Conservation (phyloP, 1,140 invertebrate genomes). For the Anadara kagoshimensis region DNA sequence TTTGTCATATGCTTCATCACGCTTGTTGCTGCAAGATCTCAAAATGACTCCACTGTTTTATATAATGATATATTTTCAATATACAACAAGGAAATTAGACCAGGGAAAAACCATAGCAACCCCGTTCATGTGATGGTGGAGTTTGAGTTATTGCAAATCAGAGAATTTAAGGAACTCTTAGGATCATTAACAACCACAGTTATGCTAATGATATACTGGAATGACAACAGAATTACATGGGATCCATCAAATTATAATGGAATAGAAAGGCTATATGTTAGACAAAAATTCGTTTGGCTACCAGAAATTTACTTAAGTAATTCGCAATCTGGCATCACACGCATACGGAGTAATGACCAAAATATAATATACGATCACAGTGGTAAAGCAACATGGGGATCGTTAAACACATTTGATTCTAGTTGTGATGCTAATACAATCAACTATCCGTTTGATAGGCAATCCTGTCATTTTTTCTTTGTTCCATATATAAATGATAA, state of each 20-base stretch:
- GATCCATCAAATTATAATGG: constrained; percentile 1
- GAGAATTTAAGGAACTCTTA: constrained; percentile 23
- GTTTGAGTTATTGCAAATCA: neutral
- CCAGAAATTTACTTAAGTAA: constrained; percentile 17
- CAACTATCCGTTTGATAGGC: constrained; percentile 36
- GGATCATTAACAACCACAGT: constrained; percentile 26
- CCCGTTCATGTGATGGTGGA: neutral
- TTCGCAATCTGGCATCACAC: constrained; percentile 2
- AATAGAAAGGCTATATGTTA: neutral
- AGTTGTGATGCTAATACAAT: constrained; percentile 14
- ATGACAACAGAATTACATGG: constrained; percentile 18
- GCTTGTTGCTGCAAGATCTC: no score
- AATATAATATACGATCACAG: constrained; percentile 1
- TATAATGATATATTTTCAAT: neutral
- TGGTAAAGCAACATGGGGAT: constrained; percentile 12
- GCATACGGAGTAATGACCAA: constrained; percentile 10
- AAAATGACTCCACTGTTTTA: no score
- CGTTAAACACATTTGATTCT: constrained; percentile 3
- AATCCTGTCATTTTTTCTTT: constrained; percentile 12
- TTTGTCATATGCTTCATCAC: no score
- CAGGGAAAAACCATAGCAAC: neutral
- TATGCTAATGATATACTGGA: constrained; percentile 22
- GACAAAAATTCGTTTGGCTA: constrained; percentile 18
- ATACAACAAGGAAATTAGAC: constrained; percentile 3
- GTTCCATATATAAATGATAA: neutral